These are phyloP conservation scores for Campylomormyrus numenius DNA, from an alignment of 2,113 vertebrate genomes.

Conservation along the genomic window DNA sequence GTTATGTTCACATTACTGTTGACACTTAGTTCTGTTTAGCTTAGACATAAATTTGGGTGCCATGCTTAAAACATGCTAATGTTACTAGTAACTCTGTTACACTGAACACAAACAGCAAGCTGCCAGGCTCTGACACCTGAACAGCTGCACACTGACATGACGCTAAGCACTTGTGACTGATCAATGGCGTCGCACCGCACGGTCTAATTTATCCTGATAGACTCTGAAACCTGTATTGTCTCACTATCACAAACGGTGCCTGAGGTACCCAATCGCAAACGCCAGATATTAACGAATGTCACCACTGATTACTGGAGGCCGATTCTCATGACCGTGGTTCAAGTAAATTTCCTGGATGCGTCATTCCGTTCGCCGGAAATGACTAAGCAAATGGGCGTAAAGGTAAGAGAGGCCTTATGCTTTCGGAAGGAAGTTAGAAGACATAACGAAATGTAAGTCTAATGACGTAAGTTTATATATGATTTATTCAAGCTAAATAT, in stretches of 20 bases:
- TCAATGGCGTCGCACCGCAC: conserved; percentile 17
- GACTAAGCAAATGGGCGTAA: not conserved
- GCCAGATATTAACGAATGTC: not conserved
- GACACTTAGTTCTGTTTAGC: not conserved
- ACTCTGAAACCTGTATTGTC: conserved; percentile 28
- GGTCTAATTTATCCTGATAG: conserved; percentile 35
- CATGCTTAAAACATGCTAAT: not conserved
- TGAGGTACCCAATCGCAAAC: conserved; percentile 24
- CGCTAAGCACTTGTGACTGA: conserved; percentile 38
- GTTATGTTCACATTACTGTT: not conserved
- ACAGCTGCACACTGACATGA: conserved; percentile 30
- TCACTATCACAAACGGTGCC: conserved; percentile 21
- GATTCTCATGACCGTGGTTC: not conserved
- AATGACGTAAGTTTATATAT: not conserved
- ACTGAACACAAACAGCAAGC: conserved; percentile 4
- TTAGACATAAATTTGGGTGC: not conserved
- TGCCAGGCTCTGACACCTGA: conserved; percentile 22
- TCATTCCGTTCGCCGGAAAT: not conserved
- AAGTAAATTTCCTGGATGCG: not conserved
- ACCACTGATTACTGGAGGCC: not conserved
- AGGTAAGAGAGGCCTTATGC: not conserved
- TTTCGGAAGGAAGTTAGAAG: not conserved
- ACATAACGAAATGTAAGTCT: not conserved
- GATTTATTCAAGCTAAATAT: not conserved
- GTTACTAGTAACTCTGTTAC: not conserved